A percentile compares a stretch with the other conserved stretches of the same genome.
Evolutionary conservation across 2,888 invertebrate species (phyloP).

Genomic region (Pristionchus exspectatus): DNA sequence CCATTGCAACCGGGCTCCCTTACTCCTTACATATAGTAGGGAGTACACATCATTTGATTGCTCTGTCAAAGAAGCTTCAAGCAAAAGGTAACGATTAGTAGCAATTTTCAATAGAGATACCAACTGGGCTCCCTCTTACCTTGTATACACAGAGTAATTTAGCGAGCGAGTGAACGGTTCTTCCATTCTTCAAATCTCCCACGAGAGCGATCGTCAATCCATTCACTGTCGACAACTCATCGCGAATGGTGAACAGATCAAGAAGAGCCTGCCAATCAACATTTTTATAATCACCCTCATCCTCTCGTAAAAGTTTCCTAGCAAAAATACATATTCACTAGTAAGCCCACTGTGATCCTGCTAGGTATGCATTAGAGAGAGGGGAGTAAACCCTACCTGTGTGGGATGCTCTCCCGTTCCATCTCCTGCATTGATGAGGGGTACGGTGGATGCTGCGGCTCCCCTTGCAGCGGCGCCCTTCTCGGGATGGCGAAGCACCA

Average conservation of each 20-base stretch:
- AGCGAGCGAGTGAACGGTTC: constrained; percentile 97
- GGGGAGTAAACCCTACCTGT: constrained; percentile 81
- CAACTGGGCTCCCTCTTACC: neutral
- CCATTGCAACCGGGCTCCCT: too few species aligned
- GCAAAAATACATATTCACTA: too few species aligned
- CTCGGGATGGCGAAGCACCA: constrained; percentile 94
- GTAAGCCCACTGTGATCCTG: too few species aligned
- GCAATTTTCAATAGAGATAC: too few species aligned
- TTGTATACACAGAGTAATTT: constrained; percentile 86
- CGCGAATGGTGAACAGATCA: constrained; percentile 97
- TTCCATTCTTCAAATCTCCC: constrained; percentile 96
- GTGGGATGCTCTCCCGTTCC: constrained; percentile 98
- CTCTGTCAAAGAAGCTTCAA: neutral
- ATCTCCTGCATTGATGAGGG: constrained; percentile 96
- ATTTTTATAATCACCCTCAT: neutral
- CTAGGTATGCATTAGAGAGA: too few species aligned
- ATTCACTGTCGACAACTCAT: constrained; percentile 98
- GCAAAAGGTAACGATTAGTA: neutral
- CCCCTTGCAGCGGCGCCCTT: constrained; percentile 88
- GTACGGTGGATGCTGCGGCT: constrained; percentile 64
- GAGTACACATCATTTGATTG: neutral
- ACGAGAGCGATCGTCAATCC: constrained; percentile 97
- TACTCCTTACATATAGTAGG: neutral
- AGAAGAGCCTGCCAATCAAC: constrained; percentile 85
- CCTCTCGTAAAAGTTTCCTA: neutral